Evolutionary conservation across 2,113 vertebrate species (phyloP).

Genomic region (Choloepus hoffmanni): DNA sequence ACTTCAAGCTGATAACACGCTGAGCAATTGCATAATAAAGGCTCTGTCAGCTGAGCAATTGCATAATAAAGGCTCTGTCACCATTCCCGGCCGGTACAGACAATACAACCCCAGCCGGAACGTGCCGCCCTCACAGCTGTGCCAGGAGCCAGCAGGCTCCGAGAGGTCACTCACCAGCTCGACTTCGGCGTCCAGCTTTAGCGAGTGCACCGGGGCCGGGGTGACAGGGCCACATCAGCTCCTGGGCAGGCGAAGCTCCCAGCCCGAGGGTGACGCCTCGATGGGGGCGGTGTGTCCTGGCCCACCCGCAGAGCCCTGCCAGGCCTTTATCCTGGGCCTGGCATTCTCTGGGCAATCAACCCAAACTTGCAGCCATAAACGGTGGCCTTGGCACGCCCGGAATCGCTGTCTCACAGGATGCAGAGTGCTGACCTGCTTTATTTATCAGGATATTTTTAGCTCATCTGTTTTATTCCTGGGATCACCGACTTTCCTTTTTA

Average conservation of each 20-base stretch:
- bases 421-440: neutral
- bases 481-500: neutral
- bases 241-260: neutral
- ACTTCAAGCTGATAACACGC: conserved; percentile 46
- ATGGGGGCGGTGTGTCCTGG: neutral
- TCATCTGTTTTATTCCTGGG: neutral
- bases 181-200: neutral
- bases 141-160: neutral
- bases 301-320: neutral
- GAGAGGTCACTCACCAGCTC: neutral
- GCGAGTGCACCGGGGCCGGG: fast-evolving
- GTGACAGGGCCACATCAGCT: neutral
- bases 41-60: neutral
- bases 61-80: conserved; percentile 18
- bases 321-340: conserved; percentile 59
- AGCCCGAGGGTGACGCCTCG: neutral
- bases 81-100: conserved; percentile 68
- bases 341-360: conserved; percentile 60
- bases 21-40: conserved; percentile 51
- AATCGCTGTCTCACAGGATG: neutral
- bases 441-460: conserved; percentile 64
- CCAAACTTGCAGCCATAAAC: conserved; percentile 63
- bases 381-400: conserved; percentile 7
- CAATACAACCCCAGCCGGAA: fast-evolving
- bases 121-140: fast-evolving